Conservation (phyloP, 2,113 vertebrate species). For the Micromys minutus region DNA sequence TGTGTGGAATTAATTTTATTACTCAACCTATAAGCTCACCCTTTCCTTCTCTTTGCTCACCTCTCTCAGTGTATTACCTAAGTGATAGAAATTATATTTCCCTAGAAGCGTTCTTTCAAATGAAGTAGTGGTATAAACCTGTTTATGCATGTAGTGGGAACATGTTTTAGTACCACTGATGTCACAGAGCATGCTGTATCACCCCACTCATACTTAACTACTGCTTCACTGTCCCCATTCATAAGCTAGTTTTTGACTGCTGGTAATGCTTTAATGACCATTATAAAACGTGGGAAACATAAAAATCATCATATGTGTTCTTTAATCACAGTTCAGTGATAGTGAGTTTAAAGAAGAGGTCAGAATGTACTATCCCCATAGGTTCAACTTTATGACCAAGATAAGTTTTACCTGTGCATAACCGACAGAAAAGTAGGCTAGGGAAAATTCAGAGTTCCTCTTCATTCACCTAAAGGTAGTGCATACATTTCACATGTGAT, state of each 20-base stretch:
- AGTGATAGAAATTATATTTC: neutral
- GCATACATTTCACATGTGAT: neutral
- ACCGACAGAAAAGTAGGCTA: neutral
- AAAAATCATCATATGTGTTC: neutral
- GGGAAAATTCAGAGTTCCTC: neutral
- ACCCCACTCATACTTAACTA: neutral
- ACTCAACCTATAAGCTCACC: neutral
- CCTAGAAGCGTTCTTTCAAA: neutral
- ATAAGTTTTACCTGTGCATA: neutral
- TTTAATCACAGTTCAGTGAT: neutral
- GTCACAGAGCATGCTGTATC: neutral
- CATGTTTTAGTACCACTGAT: neutral
- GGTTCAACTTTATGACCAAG: neutral
- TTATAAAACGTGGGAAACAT: neutral
- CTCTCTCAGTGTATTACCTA: neutral
- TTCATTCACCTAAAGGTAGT: neutral
- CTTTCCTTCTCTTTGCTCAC: neutral
- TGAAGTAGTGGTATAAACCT: neutral
- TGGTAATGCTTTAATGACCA: neutral
- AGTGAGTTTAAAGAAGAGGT: neutral
- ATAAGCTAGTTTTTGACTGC: slow-evolving; percentile 1
- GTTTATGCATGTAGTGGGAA: neutral
- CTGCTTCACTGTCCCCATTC: too few species aligned
- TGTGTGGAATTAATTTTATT: slow-evolving; percentile 62
- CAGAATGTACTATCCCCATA: neutral